Evolutionary conservation across 1,140 invertebrate species (phyloP), one percentile per base, ranked within the genome.

Genomic region (Oryzaephilus surinamensis): DNA sequence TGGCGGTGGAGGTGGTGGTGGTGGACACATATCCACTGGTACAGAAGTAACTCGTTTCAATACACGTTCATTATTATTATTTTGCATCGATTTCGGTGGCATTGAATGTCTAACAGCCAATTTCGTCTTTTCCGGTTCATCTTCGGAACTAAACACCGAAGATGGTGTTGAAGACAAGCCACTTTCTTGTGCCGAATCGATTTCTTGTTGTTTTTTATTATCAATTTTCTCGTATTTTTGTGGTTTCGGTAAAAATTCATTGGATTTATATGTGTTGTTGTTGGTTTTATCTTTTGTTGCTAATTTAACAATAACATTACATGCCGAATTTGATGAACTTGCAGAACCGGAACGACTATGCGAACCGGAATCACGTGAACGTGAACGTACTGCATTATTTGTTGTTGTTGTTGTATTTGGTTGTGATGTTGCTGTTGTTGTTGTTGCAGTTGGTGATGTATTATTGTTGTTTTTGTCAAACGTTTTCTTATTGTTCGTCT

Each of bases 321-420:
- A 58, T 4, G 55, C 56, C 6, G 60, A 62, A 40, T 55, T 58
- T 11, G 64, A 65, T 7, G 68, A 70, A 35, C 67, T 71, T 18
- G 69, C 70, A 39, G 72, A 74, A 31, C 72, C 70, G 5, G 73
- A 74, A 15, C 77, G 66, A 44, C 74, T 77, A 62, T 79, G 77
- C 26, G 74, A 77, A 27, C 77, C 76, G n/a, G 75, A 78, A 56
- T 81, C 76, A 21, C 64, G 52, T 21, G 62, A 63, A 8, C 73
- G 57, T 5, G 73, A 72, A 17, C 68, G 66, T 19, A 50, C 63
- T n/a, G n/a, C n/a, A n/a, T n/a, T n/a, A n/a, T n/a, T 70, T 54
- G 60, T 62, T 44, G 4, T 32, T 45, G 12, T 26, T 47, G 35
- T 15, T 51, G 10, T n/a, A n/a, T n/a, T n/a, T n/a, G n/a, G n/a